These are phyloP conservation scores for Mycetomoellerius zeteki DNA, from an alignment of 1,140 invertebrate species.

Conservation along the genomic window DNA sequence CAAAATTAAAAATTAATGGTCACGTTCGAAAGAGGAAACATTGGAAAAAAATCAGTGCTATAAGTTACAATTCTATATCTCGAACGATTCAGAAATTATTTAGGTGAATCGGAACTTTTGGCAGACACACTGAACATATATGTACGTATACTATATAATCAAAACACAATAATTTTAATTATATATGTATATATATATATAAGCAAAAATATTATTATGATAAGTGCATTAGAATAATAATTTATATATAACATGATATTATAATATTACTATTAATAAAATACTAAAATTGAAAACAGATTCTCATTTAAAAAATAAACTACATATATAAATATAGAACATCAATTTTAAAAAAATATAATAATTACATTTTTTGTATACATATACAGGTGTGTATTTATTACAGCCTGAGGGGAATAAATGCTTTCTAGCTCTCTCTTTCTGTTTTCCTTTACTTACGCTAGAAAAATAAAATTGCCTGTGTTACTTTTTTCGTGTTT, in stretches of 20 bases:
- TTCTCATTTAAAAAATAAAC: slow-evolving; percentile 30
- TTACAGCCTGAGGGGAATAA: slow-evolving; percentile 47
- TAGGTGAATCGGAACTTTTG: no score
- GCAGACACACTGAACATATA: no score
- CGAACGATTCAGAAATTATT: no score
- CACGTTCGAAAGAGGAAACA: no score
- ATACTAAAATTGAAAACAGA: slow-evolving; percentile 12
- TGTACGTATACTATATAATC: no score
- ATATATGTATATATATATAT: no score
- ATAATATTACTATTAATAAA: slow-evolving; percentile 11
- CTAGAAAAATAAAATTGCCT: slow-evolving; percentile 41
- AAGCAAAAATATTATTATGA: no score
- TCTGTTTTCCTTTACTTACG: slow-evolving; percentile 9
- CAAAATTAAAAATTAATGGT: no score
- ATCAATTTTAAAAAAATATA: slow-evolving; percentile 50
- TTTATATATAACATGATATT: not conserved
- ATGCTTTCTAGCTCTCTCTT: slow-evolving; percentile 13
- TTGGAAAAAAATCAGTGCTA: no score
- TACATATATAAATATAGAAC: not conserved
- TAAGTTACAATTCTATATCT: no score
- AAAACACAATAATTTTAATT: no score
- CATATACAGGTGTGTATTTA: slow-evolving; percentile 39
- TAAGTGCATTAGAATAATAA: no score
- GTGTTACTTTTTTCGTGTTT: not conserved
- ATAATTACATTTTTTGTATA: slow-evolving; percentile 49